phyloP scores from a whole-genome alignment of 2,113 vertebrate species.

The Tichodroma muraria region DNA sequence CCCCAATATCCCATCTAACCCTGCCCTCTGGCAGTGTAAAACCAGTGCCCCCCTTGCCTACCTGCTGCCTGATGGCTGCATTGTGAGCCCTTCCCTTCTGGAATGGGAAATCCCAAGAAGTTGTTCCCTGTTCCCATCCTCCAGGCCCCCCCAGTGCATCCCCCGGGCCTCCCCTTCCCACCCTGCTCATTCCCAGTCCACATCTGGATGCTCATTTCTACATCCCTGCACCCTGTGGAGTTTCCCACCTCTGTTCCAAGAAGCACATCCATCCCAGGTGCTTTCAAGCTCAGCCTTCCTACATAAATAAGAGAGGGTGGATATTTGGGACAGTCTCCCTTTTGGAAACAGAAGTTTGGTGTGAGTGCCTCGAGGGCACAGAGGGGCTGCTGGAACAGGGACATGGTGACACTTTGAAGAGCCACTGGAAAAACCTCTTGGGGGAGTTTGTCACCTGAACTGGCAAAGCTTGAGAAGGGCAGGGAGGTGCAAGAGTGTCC shows the following conservation, averaged over 20 bases:
- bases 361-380: background rate
- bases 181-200: accelerated
- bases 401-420: background rate
- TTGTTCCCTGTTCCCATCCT: background rate
- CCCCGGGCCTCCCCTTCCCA: background rate
- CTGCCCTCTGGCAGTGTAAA: background rate
- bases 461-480: background rate
- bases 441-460: background rate
- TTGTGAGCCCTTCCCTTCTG: background rate
- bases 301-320: background rate
- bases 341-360: background rate
- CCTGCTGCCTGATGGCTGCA: background rate
- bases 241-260: background rate
- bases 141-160: background rate
- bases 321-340: background rate
- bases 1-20: no score
- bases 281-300: background rate
- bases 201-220: no score
- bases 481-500: background rate
- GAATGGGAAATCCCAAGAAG: background rate
- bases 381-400: background rate
- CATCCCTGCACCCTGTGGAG: background rate
- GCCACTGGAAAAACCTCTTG: background rate
- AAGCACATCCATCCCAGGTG: background rate
- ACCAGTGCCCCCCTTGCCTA: background rate